Conservation (phyloP, 2,113 vertebrate species). For the Xiphophorus maculatus region DNA sequence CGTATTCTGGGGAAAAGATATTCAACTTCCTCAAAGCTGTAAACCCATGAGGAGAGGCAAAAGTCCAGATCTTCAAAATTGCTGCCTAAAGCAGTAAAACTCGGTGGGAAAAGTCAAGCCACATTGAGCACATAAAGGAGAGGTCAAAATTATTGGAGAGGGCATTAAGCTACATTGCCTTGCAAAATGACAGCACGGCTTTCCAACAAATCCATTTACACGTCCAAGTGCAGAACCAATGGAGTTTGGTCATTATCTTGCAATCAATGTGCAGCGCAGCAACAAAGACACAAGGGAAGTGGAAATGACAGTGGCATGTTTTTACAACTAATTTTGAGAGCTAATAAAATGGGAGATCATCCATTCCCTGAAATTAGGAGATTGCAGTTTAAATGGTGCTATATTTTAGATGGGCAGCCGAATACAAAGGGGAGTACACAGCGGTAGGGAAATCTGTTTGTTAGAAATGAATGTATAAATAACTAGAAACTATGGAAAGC, state of each 20-base stretch:
- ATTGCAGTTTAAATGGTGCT: not conserved
- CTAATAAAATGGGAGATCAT: not conserved
- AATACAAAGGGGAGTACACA: not conserved
- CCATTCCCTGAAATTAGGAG: not conserved
- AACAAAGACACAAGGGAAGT: slow-evolving; percentile 2
- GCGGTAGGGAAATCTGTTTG: not conserved
- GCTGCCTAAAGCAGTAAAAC: slow-evolving; percentile 37
- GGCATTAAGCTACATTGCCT: slow-evolving; percentile 62
- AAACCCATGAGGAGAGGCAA: slow-evolving; percentile 42
- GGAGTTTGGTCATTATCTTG: slow-evolving; percentile 41
- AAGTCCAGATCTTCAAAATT: slow-evolving; percentile 55
- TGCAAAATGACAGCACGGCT: slow-evolving; percentile 44
- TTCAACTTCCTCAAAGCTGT: slow-evolving; percentile 16
- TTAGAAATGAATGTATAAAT: not conserved
- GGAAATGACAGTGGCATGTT: slow-evolving; percentile 17
- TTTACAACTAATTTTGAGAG: slow-evolving; percentile 11
- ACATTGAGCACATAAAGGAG: slow-evolving; percentile 62
- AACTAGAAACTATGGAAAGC: not conserved
- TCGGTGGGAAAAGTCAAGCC: slow-evolving; percentile 56
- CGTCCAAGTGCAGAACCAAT: slow-evolving; percentile 41
- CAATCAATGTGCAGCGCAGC: slow-evolving; percentile 34
- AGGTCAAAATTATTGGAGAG: slow-evolving; percentile 52
- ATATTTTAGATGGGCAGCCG: not conserved
- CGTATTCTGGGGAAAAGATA: slow-evolving; percentile 25
- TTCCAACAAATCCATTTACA: slow-evolving; percentile 39